phyloP scores from a whole-genome alignment of 2,113 vertebrate species.

The Percina caprodes region DNA sequence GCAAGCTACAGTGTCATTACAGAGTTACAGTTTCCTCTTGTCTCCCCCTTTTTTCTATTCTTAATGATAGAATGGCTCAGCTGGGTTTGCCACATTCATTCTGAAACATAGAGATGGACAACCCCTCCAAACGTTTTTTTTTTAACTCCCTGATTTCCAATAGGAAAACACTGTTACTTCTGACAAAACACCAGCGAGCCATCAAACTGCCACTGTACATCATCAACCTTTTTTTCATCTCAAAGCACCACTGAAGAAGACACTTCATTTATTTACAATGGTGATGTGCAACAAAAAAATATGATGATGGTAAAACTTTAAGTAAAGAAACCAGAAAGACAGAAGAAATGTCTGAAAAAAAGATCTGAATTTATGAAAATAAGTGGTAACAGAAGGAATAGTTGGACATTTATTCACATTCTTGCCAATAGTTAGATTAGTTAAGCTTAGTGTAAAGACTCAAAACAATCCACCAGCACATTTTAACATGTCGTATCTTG shows the following conservation, averaged over 20 bases:
- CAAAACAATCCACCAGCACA: not conserved
- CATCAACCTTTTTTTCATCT: constrained; percentile 1
- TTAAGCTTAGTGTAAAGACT: not conserved
- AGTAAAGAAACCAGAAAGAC: not conserved
- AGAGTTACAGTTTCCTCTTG: not conserved
- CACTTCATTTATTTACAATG: not conserved
- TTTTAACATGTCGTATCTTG: not conserved
- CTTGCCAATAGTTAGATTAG: not conserved
- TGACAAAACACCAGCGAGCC: constrained; percentile 23
- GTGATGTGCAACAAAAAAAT: not conserved
- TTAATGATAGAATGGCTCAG: not conserved
- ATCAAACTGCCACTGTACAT: constrained; percentile 12
- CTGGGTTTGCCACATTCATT: not conserved
- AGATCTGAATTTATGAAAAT: not conserved
- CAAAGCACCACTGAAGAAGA: not conserved
- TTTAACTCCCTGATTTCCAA: constrained; percentile 26
- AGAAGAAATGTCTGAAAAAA: not conserved
- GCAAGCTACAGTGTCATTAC: not conserved
- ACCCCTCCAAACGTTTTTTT: not conserved
- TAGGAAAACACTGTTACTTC: constrained; percentile 9
- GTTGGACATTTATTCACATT: too few species aligned
- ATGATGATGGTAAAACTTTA: not conserved
- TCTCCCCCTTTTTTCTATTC: not conserved
- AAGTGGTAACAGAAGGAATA: not conserved
- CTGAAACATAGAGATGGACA: not conserved